Evolutionary conservation across 2,888 invertebrate species (phyloP), one percentile per base, ranked within the genome.

Genomic region (Oxycera nigricornis): DNA sequence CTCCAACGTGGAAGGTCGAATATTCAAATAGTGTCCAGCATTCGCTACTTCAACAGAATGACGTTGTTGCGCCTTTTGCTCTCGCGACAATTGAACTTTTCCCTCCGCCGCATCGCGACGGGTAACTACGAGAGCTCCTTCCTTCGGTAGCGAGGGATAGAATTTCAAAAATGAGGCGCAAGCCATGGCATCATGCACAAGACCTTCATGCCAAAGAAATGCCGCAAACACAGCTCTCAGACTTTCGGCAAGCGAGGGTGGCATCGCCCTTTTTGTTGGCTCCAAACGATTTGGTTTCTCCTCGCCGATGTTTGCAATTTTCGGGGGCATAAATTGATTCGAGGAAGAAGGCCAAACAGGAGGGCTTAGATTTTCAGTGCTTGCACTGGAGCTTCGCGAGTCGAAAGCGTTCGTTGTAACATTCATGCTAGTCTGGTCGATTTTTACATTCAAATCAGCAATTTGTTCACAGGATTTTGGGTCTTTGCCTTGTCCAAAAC

Each of bases 151-250:
- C 31, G 91, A 90, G 0, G 95, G 96, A 84, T 95, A 94, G 82
- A 98, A 98, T 85, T 97, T 97, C 7, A 98, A 88, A 83, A 96
- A 98, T 0, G 97, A 95, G 0, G 98, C 96, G 82, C 97, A 97
- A 0, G 98, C 97, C 92, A 98, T 98, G 4, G 98, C 97, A 83
- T 98, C 98, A 83, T 97, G 97, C 0, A 98, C 97, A 61, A 98
- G 92, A 14, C 97, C 91, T 86, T 98, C 97, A 82, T 98, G 98
- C 97, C 98, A 98, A 1, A 98, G 86, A 80, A 98, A 91, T 0
- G 98, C 96, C 0, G 98, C 97, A 85, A 98, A 98, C 3, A 97
- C 94, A 0, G 97, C 94, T n/a, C 98, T 87, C 24, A 97, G 86
- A 79, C 95, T 93, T 84, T 97, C 96, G 0, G 96, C 96, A 72